Evolutionary conservation across 2,113 vertebrate species (phyloP).

Genomic region (Dolichallabes microphthalmus): DNA sequence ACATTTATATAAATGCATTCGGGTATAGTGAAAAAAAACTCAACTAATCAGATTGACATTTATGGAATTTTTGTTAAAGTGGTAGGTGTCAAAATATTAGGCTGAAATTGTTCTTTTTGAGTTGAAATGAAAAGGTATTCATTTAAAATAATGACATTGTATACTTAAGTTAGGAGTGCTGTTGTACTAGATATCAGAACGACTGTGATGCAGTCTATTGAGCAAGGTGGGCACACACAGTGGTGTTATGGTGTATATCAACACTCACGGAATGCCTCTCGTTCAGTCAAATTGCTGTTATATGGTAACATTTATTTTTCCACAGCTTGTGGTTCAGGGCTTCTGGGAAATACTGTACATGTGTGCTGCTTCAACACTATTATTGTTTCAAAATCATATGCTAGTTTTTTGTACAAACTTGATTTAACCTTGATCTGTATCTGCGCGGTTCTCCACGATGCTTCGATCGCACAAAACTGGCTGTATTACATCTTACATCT

Average conservation of each 20-base stretch:
- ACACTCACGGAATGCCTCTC: too few species aligned
- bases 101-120: not conserved
- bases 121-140: not conserved
- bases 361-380: conserved; percentile 14
- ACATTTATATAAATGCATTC: not conserved
- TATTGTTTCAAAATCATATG: not conserved
- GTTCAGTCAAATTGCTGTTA: too few species aligned
- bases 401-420: conserved; percentile 27
- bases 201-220: too few species aligned
- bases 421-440: conserved; percentile 13
- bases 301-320: not conserved
- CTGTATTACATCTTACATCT: not conserved
- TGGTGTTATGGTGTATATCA: too few species aligned
- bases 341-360: not conserved
- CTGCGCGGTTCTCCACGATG: not conserved
- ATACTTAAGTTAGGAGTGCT: not conserved
- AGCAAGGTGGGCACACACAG: too few species aligned
- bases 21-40: not conserved
- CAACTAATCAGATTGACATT: not conserved
- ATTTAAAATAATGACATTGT: not conserved
- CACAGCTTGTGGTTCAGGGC: not conserved
- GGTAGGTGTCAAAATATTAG: not conserved
- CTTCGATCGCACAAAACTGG: not conserved
- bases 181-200: too few species aligned
- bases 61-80: not conserved